phyloP scores from a whole-genome alignment of 2,888 invertebrate genomes.

The Caprella mutica region DNA sequence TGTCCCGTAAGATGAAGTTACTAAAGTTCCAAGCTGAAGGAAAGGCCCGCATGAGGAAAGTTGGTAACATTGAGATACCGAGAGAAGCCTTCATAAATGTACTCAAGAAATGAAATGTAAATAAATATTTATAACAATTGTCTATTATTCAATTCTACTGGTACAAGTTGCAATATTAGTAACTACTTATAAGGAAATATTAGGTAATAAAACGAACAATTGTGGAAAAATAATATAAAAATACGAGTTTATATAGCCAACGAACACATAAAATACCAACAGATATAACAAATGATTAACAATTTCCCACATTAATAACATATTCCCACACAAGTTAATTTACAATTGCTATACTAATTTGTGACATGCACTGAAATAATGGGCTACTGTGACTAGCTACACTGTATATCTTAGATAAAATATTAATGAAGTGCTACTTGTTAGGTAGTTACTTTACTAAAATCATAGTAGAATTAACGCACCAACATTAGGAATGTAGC shows the following conservation, averaged over 20 bases:
- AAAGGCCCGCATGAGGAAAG: conserved; percentile 80
- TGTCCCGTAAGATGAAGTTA: conserved; percentile 77
- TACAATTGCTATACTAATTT: not conserved
- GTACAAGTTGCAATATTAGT: too few species aligned
- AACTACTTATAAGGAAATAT: too few species aligned
- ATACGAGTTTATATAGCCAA: too few species aligned
- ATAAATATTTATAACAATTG: too few species aligned
- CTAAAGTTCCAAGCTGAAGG: conserved; percentile 82
- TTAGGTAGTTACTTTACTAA: conserved; percentile 41
- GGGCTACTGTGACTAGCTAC: not conserved
- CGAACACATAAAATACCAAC: too few species aligned
- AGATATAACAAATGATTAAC: too few species aligned
- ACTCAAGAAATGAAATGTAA: conserved; percentile 47
- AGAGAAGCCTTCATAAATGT: conserved; percentile 88
- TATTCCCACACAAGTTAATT: not conserved
- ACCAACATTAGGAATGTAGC: too few species aligned
- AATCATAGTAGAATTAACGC: too few species aligned
- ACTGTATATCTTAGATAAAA: not conserved
- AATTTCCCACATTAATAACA: not conserved
- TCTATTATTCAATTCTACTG: too few species aligned
- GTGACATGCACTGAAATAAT: not conserved
- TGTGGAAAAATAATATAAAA: too few species aligned
- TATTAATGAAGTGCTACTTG: not conserved
- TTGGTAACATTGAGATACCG: conserved; percentile 83
- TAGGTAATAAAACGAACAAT: too few species aligned